Percentiles rank a stretch among this genome's conserved stretches.
Conservation (phyloP, 2,797 vertebrate genomes). For the Chloroceryle amazona region DNA sequence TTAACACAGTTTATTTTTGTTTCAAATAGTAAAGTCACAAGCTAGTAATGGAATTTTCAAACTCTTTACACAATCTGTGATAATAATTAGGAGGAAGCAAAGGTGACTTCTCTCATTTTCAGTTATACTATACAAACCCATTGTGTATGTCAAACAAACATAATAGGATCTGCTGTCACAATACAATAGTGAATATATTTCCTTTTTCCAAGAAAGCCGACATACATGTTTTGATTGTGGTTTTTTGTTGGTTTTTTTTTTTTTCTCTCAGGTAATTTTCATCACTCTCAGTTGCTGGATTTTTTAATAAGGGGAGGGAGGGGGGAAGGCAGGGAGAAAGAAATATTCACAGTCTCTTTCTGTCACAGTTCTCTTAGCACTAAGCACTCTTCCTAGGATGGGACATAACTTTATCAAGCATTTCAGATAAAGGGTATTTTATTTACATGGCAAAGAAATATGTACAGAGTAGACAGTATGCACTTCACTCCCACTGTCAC, state of each 20-base stretch:
- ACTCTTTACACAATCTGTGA: neutral
- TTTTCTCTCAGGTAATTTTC: neutral
- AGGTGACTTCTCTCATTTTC: neutral
- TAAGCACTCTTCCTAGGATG: neutral
- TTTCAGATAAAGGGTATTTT: neutral
- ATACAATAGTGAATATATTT: neutral
- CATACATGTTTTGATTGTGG: neutral
- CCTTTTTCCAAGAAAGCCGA: neutral
- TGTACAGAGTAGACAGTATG: neutral
- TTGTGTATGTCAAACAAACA: neutral
- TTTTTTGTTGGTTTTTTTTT: neutral
- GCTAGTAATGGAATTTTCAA: constrained; percentile 19
- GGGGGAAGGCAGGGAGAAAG: neutral
- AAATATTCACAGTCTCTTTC: neutral
- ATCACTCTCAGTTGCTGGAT: neutral
- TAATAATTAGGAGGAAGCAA: constrained; percentile 16
- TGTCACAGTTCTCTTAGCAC: neutral
- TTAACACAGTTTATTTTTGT: neutral
- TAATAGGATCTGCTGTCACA: neutral
- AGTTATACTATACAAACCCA: neutral
- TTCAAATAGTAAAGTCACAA: constrained; percentile 9
- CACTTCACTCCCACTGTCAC: neutral
- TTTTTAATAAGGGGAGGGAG: neutral
- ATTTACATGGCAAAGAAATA: neutral
- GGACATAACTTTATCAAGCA: neutral